phyloP scores from a whole-genome alignment of 1,140 invertebrate species.

The Apocrypta bakeri region DNA sequence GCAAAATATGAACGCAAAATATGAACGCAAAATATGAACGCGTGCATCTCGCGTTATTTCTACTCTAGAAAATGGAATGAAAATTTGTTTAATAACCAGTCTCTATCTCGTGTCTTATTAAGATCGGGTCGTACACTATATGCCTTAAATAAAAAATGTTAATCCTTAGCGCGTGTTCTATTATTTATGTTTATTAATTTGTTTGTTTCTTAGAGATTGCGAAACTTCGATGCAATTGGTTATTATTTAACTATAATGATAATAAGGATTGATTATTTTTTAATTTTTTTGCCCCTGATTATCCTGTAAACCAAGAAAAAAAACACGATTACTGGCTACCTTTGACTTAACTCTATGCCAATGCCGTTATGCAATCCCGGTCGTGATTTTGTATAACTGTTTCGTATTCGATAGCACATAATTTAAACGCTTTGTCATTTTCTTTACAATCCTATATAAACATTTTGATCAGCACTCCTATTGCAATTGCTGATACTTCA shows the following conservation, averaged over 20 bases:
- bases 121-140: neutral
- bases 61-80: neutral
- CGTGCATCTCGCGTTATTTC: neutral
- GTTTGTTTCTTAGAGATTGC: neutral
- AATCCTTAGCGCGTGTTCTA: neutral
- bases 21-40: neutral
- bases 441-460: neutral
- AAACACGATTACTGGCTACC: constrained; percentile 59
- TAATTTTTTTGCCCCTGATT: neutral
- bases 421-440: constrained; percentile 22
- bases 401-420: constrained; percentile 54
- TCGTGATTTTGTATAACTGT: constrained; percentile 58
- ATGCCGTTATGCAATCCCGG: constrained; percentile 60
- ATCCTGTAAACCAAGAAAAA: constrained; percentile 1
- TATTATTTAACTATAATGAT: neutral
- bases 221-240: neutral
- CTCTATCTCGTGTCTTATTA: neutral
- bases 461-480: neutral
- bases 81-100: neutral
- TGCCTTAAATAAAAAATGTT: neutral
- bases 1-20: neutral
- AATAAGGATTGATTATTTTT: constrained; percentile 8
- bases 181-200: constrained; percentile 2
- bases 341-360: constrained; percentile 61
- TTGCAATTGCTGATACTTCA: constrained; percentile 5